A percentile compares a stretch with the other conserved stretches of the same genome.
Conservation (phyloP, 2,888 invertebrate species). For the Apodemia mormo region DNA sequence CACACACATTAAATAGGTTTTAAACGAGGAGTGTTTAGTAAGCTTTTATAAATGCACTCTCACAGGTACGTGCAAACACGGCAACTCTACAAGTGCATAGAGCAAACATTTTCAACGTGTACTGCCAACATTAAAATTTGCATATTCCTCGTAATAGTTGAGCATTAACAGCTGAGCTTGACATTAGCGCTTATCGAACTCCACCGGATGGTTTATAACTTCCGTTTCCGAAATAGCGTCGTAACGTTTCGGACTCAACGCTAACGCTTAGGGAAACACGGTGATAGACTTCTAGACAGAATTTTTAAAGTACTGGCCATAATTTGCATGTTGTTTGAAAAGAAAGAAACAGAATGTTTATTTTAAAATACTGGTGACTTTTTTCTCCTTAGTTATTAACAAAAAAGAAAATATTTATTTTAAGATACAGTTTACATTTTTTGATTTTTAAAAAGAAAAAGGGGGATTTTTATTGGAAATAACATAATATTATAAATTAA, state of each 20-base stretch:
- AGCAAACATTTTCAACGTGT: slow-evolving; percentile 1
- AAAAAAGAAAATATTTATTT: no score
- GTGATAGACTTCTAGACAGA: background rate
- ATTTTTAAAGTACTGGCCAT: slow-evolving; percentile 8
- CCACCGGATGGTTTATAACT: slow-evolving; percentile 49
- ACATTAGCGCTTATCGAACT: slow-evolving; percentile 49
- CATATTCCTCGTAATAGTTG: slow-evolving; percentile 36
- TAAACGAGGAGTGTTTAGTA: background rate
- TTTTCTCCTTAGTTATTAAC: no score
- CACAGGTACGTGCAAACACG: background rate
- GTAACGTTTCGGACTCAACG: slow-evolving; percentile 23
- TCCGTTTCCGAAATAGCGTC: slow-evolving; percentile 44
- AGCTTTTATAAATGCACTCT: background rate
- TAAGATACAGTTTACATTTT: no score
- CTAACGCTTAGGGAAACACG: background rate
- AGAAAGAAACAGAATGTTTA: background rate
- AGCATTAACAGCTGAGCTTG: slow-evolving; percentile 43
- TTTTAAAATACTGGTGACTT: background rate
- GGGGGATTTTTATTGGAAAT: no score
- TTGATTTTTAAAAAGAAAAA: no score
- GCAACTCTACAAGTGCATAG: slow-evolving; percentile 3
- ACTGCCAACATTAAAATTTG: slow-evolving; percentile 40
- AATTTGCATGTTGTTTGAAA: background rate
- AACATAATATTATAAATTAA: no score
- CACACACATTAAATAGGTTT: background rate